Conservation (phyloP, 2,113 vertebrate species). For the Cettia cetti region DNA sequence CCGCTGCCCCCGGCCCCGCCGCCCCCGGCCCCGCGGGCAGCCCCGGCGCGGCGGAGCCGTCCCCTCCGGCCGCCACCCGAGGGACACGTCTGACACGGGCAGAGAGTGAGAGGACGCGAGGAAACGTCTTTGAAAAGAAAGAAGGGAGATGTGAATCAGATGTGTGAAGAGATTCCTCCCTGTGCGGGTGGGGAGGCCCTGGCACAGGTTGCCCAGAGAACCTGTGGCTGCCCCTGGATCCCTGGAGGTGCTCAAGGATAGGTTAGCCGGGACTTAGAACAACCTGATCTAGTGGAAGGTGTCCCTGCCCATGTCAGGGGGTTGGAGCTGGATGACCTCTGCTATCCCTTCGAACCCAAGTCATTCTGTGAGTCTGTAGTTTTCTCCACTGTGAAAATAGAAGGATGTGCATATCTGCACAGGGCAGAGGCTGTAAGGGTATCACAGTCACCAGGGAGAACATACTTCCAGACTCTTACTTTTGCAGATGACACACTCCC, state of each 20-base stretch:
- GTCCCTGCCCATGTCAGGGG: background rate
- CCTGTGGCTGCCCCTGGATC: background rate
- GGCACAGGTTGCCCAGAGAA: background rate
- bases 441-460: background rate
- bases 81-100: too few relatives aligned
- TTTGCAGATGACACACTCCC: background rate
- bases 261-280: background rate
- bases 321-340: background rate
- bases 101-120: background rate
- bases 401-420: background rate
- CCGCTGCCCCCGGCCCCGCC: background rate
- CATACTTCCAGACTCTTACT: background rate
- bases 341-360: background rate
- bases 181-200: background rate
- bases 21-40: background rate
- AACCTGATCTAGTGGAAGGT: background rate
- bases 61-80: background rate
- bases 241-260: background rate
- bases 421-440: background rate
- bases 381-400: background rate
- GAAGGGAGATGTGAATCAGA: background rate
- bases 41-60: background rate
- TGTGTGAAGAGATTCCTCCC: background rate
- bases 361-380: background rate
- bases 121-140: background rate